Evolutionary conservation across 2,113 vertebrate species (phyloP).

Genomic region (Tragelaphus imberbis): DNA sequence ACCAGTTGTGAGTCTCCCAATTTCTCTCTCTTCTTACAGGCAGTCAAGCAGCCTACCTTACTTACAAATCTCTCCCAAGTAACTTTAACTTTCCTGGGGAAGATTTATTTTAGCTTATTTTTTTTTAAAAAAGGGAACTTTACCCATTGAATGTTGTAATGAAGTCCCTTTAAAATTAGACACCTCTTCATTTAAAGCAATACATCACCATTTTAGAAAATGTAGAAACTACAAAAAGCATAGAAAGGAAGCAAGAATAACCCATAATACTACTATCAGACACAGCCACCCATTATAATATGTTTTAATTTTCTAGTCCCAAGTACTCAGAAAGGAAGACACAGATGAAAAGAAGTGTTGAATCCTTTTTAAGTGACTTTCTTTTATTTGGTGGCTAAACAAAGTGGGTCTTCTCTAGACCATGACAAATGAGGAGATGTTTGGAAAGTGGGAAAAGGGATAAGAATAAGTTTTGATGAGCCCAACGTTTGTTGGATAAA

Average conservation of each 20-base stretch:
- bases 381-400: background rate
- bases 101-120: background rate
- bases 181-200: background rate
- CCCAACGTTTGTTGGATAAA: background rate
- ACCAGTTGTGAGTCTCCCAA: background rate
- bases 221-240: conserved; percentile 22
- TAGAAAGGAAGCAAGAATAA: conserved; percentile 13
- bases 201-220: background rate
- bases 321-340: background rate
- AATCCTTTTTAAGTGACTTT: background rate
- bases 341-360: background rate
- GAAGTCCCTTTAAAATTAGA: background rate
- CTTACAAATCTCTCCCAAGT: background rate
- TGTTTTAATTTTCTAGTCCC: conserved; percentile 16
- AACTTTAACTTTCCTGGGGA: background rate
- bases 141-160: background rate
- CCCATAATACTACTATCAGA: background rate
- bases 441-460: background rate
- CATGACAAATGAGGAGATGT: background rate
- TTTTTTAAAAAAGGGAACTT: background rate
- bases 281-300: background rate
- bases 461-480: background rate
- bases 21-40: background rate
- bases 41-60: background rate
- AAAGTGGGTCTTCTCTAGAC: background rate